Base-by-base conservation (phyloP, 2,888 invertebrate genomes). In the Cylloceria caligata region DNA sequence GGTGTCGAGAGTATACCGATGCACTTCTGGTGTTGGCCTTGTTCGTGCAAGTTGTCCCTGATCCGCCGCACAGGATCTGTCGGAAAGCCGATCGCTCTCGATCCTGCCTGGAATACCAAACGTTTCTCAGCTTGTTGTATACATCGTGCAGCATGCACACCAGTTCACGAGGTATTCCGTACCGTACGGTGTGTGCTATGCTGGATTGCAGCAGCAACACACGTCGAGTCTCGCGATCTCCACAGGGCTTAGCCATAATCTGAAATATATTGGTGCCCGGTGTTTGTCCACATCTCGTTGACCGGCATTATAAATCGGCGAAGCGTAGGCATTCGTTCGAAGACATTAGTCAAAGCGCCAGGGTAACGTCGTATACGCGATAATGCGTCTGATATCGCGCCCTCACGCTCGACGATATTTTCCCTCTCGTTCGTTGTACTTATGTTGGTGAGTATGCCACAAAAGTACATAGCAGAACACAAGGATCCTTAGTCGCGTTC, bases 231-330 rank as follows among this genome's bases (percentile, higher is more conserved):
- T 80, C 79, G 60, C 60, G 72, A 47, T 57, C 80, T 75, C 74
- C 83, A 57, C 73, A 80, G 74, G 86, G 86, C 85, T 86, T 86
- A 87, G 85, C 84, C 82, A 91, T 92, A 92, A 92, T 92, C 92
- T 92, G 91, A 92, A 92, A 92, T 92, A 92, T 92, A 92, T 92
- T 90, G 91, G 92, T 90, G 89, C 90, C 88, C 89, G 89, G 89
- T 91, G 92, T 92, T 92, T 92, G 92, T 92, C 92, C 92, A 91
- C 92, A 91, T 92, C 91, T 91, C 90, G 91, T 91, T 92, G 91
- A 90, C 91, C 90, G 90, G 89, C 89, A 90, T 92, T 92, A 92
- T 92, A 92, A 92, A 92, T 92, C 90, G 92, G 91, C 90, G 89
- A 91, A 91, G 92, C 92, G 92, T 91, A 92, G 92, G 92, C 92